phyloP scores from a whole-genome alignment of 2,888 invertebrate species.

The Hypomecis atomaria region DNA sequence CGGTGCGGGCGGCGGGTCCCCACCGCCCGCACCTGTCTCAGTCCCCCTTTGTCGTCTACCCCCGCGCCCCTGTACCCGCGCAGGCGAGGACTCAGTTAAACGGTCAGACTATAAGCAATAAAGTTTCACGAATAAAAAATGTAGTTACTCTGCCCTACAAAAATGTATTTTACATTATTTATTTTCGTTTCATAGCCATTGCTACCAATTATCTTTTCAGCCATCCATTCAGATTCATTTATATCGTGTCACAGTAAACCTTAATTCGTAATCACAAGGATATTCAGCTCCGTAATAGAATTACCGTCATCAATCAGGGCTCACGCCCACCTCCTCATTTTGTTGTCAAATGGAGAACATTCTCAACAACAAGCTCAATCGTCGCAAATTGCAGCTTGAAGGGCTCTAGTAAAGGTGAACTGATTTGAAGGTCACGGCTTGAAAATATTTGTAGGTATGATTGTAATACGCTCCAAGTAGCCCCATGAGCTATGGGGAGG shows the following conservation, averaged over 20 bases:
- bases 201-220: background rate
- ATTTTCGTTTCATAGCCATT: background rate
- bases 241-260: slow-evolving; percentile 11
- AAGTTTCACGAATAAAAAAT: too few relatives aligned
- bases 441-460: slow-evolving; percentile 8
- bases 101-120: too few relatives aligned
- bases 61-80: too few relatives aligned
- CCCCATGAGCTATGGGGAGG: too few relatives aligned
- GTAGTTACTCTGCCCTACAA: background rate
- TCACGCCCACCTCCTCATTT: slow-evolving; percentile 43
- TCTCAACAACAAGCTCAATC: slow-evolving; percentile 32
- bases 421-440: slow-evolving; percentile 1
- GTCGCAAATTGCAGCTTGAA: slow-evolving; percentile 29
- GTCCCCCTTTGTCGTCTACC: too few relatives aligned
- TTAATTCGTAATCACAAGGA: slow-evolving; percentile 19
- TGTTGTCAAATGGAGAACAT: slow-evolving; percentile 45
- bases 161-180: too few relatives aligned
- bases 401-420: slow-evolving; percentile 8
- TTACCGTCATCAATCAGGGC: slow-evolving; percentile 54
- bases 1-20: too few relatives aligned
- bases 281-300: slow-evolving; percentile 49
- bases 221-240: background rate
- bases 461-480: too few relatives aligned
- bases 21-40: too few relatives aligned
- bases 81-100: too few relatives aligned